Evolutionary conservation across 2,888 invertebrate species (phyloP).

Genomic region (Calameuta idolon): DNA sequence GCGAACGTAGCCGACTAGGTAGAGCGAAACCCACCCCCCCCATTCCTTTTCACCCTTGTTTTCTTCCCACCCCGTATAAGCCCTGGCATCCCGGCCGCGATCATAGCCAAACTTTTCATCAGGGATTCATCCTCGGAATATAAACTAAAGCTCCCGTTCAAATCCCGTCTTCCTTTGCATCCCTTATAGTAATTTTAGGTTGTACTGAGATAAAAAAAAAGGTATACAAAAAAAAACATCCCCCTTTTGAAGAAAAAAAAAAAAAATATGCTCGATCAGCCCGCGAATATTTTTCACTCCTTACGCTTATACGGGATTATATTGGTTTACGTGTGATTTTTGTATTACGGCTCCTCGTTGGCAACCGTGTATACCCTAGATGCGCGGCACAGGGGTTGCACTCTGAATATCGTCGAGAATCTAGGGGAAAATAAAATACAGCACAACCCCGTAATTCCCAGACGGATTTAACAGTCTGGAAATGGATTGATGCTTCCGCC

Average conservation of each 20-base stretch:
- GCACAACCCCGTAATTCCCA: background rate
- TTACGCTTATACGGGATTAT: background rate
- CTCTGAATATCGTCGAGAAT: background rate
- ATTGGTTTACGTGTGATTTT: background rate
- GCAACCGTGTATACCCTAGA: background rate
- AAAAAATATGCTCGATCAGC: background rate
- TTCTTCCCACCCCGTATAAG: background rate
- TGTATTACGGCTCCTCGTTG: background rate
- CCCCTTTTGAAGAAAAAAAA: background rate
- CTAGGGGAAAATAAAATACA: background rate
- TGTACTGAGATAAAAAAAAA: background rate
- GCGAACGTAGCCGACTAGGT: background rate
- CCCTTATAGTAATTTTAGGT: background rate
- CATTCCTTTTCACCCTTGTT: background rate
- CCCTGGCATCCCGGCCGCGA: background rate
- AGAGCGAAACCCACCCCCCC: background rate
- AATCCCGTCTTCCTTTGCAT: background rate
- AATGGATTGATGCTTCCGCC: background rate
- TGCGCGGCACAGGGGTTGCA: background rate
- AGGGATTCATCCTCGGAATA: background rate
- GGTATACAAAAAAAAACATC: background rate
- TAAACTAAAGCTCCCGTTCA: background rate
- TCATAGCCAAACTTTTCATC: background rate
- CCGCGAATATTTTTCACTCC: background rate
- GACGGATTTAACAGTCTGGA: background rate